These are phyloP conservation scores for Sinodicranocentrus sp. DNA, from an alignment of 2,888 invertebrate genomes.

Conservation along the genomic window DNA sequence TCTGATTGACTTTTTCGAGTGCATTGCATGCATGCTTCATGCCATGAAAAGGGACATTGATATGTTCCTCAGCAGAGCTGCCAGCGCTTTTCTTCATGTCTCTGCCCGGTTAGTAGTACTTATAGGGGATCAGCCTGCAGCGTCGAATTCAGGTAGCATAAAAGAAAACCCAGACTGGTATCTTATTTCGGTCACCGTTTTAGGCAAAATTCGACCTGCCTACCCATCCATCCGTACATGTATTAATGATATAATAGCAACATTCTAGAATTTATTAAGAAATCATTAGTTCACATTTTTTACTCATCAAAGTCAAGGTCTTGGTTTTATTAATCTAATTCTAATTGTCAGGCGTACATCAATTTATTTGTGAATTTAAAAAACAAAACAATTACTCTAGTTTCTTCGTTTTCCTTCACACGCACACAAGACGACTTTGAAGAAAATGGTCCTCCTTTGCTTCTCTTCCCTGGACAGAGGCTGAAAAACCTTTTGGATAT, in stretches of 20 bases:
- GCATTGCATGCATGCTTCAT: constrained; percentile 26
- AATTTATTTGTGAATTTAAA: constrained; percentile 5
- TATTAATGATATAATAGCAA: constrained; percentile 19
- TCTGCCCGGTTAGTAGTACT: not conserved
- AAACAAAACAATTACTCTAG: constrained; percentile 19
- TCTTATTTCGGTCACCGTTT: not conserved
- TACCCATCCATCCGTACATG: constrained; percentile 9
- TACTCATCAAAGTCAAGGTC: constrained; percentile 43
- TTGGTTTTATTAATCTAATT: constrained; percentile 32
- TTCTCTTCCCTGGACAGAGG: too few species aligned
- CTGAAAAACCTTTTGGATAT: not conserved
- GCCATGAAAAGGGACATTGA: not conserved
- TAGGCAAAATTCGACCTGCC: not conserved
- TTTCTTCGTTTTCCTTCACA: not conserved
- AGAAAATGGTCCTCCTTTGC: too few species aligned
- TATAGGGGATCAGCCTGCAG: constrained; percentile 14
- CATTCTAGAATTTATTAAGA: constrained; percentile 6
- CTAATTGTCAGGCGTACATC: constrained; percentile 31
- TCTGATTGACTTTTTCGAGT: constrained; percentile 24
- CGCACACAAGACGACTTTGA: constrained; percentile 1
- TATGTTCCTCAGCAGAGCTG: not conserved
- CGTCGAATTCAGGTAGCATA: constrained; percentile 34
- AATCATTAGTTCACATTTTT: constrained; percentile 22
- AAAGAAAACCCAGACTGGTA: not conserved
- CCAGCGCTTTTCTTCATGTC: not conserved